Percentiles rank a stretch among this genome's conserved stretches.
These are phyloP conservation scores for Malurus elegans DNA, from an alignment of 2,113 vertebrate genomes.

Conservation along the genomic window DNA sequence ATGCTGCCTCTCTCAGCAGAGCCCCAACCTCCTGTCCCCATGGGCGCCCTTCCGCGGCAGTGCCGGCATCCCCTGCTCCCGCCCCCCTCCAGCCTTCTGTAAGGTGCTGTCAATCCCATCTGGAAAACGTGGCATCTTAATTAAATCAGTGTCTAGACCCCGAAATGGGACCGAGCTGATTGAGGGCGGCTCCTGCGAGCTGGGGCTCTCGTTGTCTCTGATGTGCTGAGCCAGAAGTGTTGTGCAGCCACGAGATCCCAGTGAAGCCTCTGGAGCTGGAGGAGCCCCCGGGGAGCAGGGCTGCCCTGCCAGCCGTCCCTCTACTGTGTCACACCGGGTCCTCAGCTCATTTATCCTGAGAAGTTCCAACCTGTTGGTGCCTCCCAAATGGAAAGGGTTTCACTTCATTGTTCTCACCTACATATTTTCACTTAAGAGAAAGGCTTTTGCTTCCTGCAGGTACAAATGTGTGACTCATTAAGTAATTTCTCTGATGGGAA, in stretches of 20 bases:
- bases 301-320: background rate
- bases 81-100: background rate
- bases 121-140: background rate
- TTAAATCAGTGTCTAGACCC: background rate
- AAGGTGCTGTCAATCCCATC: background rate
- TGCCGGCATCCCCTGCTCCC: background rate
- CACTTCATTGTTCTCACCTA: background rate
- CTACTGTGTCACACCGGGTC: background rate
- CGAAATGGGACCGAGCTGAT: background rate
- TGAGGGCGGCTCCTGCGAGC: background rate
- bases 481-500: background rate
- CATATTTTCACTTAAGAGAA: background rate
- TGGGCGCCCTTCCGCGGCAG: background rate
- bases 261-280: background rate
- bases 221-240: accelerated
- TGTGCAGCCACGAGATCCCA: background rate
- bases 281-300: background rate
- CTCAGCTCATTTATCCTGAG: background rate
- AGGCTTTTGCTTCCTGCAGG: background rate
- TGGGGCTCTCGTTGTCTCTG: background rate
- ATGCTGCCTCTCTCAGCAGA: background rate
- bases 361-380: background rate
- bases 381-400: background rate
- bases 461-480: background rate
- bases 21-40: background rate